Evolutionary conservation across 2,113 vertebrate genomes (phyloP).

Genomic region (Oceanites oceanicus): DNA sequence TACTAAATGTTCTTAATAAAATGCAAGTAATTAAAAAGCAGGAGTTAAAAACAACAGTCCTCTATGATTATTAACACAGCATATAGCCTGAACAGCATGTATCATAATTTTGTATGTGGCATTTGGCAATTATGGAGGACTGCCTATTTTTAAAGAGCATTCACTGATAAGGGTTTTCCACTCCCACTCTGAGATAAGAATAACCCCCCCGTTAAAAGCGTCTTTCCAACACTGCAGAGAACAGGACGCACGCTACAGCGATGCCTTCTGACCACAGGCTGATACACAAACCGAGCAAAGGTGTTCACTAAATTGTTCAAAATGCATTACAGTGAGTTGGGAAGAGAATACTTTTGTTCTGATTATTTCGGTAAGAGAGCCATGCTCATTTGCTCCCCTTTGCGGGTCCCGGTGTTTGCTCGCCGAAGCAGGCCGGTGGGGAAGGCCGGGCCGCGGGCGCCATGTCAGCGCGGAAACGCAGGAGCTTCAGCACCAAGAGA

Average conservation of each 20-base stretch:
- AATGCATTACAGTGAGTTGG: not conserved
- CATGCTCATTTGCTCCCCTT: not conserved
- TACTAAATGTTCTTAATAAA: not conserved
- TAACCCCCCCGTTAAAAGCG: not conserved
- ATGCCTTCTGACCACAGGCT: not conserved
- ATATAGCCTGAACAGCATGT: not conserved
- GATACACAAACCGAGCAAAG: not conserved
- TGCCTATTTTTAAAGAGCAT: conserved; percentile 9
- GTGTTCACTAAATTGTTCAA: not conserved
- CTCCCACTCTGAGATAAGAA: not conserved
- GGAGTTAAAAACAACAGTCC: not conserved
- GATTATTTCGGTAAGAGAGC: not conserved
- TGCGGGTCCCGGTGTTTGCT: not conserved
- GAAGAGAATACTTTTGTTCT: not conserved
- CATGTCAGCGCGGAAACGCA: not conserved
- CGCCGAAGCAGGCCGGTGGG: not conserved
- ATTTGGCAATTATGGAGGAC: not conserved
- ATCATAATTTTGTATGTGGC: not conserved
- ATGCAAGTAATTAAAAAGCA: conserved; percentile 1
- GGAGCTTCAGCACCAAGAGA: not conserved
- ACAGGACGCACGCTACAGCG: not conserved
- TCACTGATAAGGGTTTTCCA: conserved; percentile 20
- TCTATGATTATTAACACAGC: not conserved
- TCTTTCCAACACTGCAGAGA: not conserved
- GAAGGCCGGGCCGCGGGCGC: not conserved